Evolutionary conservation across 2,797 vertebrate species (phyloP), one percentile per base, ranked within the genome.

Genomic region (Hydrophis major): DNA sequence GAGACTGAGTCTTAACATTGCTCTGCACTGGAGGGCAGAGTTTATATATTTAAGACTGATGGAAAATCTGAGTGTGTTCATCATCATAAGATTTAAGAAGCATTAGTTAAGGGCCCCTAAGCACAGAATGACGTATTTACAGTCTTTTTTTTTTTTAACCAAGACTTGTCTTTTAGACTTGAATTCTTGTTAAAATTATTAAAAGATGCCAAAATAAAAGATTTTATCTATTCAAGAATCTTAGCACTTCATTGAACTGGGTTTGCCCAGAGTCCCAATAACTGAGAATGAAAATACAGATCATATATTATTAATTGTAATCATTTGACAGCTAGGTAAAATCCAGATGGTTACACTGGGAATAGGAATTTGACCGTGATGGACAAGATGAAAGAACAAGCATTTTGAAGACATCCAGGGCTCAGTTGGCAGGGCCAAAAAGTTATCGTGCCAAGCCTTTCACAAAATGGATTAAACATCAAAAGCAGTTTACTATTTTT

Each of bases 41-140:
- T 61, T 96, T 92, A 87, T 94, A 92, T 93, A 95, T 96, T 94
- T 95, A 91, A 88, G 94, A 89, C 90, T 87, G 94, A 95, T 94
- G 94, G 95, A 96, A 96, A 96, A 94, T 93, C 94, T 95, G 93
- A 94, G 59, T 94, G 93, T 83, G n/a, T 95, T 94, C 91, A 94
- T 91, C 27, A 92, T 94, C 93, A 56, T 66, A 91, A 93, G 94
- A 91, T 92, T 96, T 94, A 12, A 53, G 37, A 59, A 83, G 53
- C 59, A 83, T 92, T 92, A 89, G 86, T 92, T 90, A 87, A 91
- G 96, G 63, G n/a, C 89, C 69, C 69, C 95, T 88, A 90, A 94
- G 94, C 18, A 0, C 92, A 95, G 95, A 92, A 78, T 95, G 92
- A 91, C 94, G 63, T 93, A 94, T 91, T 22, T 59, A 90, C 47